Conservation (phyloP, 53 echinoderm and acorn worm species). For the Crossaster papposus region DNA sequence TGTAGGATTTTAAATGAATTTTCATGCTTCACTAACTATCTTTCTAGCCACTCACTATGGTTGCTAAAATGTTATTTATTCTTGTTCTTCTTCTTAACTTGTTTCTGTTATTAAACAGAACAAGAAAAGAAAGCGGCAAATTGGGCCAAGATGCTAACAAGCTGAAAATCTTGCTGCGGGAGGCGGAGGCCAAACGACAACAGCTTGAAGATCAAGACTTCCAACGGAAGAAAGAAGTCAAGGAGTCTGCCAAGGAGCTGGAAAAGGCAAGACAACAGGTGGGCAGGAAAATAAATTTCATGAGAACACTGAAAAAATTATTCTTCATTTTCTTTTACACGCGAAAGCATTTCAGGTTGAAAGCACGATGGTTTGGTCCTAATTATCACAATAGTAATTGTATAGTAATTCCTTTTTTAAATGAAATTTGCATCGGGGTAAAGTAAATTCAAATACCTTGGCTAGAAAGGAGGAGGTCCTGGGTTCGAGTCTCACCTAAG, state of each 20-base stretch:
- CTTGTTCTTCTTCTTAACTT: neutral
- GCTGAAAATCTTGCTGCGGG: constrained; percentile 53
- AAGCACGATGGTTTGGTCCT: no score
- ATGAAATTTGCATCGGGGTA: no score
- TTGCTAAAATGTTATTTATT: neutral
- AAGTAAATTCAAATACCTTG: no score
- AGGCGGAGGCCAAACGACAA: constrained; percentile 58
- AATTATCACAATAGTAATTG: no score
- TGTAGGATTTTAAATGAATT: no score
- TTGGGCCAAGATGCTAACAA: constrained; percentile 61
- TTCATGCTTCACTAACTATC: no score
- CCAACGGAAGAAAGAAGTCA: constrained; percentile 62
- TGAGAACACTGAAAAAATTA: neutral
- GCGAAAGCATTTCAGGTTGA: no score
- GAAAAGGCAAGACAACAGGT: constrained; percentile 58
- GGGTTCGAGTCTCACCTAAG: no score
- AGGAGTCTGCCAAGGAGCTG: constrained; percentile 56
- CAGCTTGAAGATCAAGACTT: constrained; percentile 42
- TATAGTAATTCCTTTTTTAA: no score
- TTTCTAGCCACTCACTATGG: no score
- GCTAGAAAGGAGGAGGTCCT: no score
- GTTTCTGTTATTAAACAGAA: constrained; percentile 20
- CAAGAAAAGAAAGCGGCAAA: constrained; percentile 61
- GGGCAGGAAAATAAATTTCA: constrained; percentile 28
- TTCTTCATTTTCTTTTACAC: no score